phyloP scores from a whole-genome alignment of 2,888 invertebrate genomes.

The Eustalomyia histrio region DNA sequence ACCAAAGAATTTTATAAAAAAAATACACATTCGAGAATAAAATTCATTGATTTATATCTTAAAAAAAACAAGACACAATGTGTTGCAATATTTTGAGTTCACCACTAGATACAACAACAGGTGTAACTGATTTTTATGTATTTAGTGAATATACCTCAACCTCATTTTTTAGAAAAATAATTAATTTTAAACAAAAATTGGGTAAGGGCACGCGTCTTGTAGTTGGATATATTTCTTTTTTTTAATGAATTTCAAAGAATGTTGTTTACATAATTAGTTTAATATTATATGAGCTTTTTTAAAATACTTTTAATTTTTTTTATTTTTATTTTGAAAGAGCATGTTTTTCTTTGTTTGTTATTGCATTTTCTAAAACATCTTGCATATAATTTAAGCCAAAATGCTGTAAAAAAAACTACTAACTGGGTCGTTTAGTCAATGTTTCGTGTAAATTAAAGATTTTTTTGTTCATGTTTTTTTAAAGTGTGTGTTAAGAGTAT shows the following conservation, averaged over 20 bases:
- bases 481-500: neutral
- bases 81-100: constrained; percentile 10
- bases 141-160: constrained; percentile 14
- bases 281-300: constrained; percentile 11
- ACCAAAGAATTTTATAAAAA: neutral
- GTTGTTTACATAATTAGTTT: constrained; percentile 5
- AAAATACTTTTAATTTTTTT: neutral
- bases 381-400: neutral
- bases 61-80: constrained; percentile 7
- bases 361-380: neutral
- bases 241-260: neutral
- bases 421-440: constrained; percentile 6
- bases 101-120: constrained; percentile 24
- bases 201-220: constrained; percentile 41
- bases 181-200: constrained; percentile 17
- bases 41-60: no score
- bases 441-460: constrained; percentile 1
- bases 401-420: neutral
- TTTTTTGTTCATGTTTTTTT: constrained; percentile 3
- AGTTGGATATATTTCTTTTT: neutral
- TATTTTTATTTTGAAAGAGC: neutral
- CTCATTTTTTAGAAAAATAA: neutral
- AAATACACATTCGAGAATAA: neutral
- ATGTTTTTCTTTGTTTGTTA: neutral
- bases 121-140: constrained; percentile 2